These are phyloP conservation scores for Typhlomys cinereus DNA, from an alignment of 2,113 vertebrate species.

Conservation along the genomic window DNA sequence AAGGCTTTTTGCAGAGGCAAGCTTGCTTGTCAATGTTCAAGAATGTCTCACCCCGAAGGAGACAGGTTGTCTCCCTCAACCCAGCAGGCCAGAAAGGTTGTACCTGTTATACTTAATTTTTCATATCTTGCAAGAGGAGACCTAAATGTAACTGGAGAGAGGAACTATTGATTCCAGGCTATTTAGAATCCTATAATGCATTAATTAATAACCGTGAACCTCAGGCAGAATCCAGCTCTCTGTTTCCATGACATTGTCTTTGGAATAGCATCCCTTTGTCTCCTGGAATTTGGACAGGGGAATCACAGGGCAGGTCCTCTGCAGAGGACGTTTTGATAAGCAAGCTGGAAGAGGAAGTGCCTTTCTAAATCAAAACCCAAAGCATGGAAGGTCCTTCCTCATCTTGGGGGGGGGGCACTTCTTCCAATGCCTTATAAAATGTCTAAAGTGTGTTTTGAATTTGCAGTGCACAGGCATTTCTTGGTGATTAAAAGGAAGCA, in stretches of 20 bases:
- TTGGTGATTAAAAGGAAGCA: background rate
- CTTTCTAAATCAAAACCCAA: background rate
- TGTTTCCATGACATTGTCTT: constrained; percentile 31
- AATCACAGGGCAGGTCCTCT: background rate
- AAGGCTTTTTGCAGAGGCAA: constrained; percentile 1
- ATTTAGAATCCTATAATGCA: background rate
- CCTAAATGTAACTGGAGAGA: constrained; percentile 28
- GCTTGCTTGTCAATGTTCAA: constrained; percentile 18
- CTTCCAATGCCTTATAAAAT: background rate
- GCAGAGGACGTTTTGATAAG: background rate
- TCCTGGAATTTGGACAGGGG: background rate
- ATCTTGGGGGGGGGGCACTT: background rate
- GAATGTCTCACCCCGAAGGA: background rate
- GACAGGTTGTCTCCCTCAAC: background rate
- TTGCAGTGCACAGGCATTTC: background rate
- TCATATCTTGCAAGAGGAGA: constrained; percentile 51
- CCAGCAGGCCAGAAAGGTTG: background rate
- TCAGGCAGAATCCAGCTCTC: background rate
- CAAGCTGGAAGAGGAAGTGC: background rate
- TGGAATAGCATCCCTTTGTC: background rate
- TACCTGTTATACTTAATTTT: constrained; percentile 51
- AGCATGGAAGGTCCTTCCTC: background rate
- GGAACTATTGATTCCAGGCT: constrained; percentile 23
- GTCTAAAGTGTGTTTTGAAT: background rate
- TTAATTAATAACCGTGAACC: constrained; percentile 43